Conservation (phyloP, 2,797 vertebrate species). For the Crocodylus rhombifer region DNA sequence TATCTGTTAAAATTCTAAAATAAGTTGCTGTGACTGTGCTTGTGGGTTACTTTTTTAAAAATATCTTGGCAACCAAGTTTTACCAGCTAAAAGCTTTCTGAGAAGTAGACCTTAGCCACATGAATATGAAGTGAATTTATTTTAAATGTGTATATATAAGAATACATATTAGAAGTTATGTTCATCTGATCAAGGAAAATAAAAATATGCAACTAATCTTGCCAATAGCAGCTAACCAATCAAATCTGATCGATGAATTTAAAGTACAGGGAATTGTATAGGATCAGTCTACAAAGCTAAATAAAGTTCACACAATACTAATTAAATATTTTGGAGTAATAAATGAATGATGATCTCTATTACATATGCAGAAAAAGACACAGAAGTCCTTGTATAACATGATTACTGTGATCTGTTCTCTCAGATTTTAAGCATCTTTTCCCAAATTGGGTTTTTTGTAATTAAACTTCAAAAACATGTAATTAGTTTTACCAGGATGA, state of each 20-base stretch:
- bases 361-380: neutral
- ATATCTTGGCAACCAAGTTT: neutral
- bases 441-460: neutral
- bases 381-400: neutral
- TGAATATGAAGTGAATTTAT: neutral
- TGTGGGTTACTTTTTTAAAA: neutral
- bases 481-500: neutral
- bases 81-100: neutral
- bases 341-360: neutral
- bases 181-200: neutral
- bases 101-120: neutral
- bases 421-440: neutral
- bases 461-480: neutral
- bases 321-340: neutral
- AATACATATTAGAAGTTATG: neutral
- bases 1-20: accelerated
- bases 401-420: neutral
- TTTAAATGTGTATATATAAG: neutral
- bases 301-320: neutral
- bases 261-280: neutral
- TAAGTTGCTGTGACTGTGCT: neutral
- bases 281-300: neutral
- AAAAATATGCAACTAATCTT: neutral
- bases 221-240: neutral
- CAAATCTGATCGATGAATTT: neutral